Percentiles rank a stretch among this genome's conserved stretches.
These are phyloP conservation scores for Sicus ferrugineus DNA, from an alignment of 2,888 invertebrate species.

Conservation along the genomic window DNA sequence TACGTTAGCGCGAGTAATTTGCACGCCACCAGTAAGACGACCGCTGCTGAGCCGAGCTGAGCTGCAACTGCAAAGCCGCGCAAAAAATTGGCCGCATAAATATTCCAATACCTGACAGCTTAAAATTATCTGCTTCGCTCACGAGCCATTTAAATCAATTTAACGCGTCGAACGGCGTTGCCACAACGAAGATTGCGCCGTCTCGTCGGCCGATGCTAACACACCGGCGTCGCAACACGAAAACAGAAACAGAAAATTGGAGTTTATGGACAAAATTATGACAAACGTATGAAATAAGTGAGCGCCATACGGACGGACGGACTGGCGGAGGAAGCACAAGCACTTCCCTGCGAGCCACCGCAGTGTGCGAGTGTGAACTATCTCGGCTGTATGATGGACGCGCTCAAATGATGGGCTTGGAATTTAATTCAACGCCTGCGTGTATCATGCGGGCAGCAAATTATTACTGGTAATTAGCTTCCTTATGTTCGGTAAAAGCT, in stretches of 20 bases:
- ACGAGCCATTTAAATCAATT: slow-evolving; percentile 65
- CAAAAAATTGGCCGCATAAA: slow-evolving; percentile 60
- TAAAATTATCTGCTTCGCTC: slow-evolving; percentile 65
- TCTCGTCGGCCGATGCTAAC: slow-evolving; percentile 13
- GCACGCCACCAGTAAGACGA: slow-evolving; percentile 42
- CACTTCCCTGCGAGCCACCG: too few species aligned
- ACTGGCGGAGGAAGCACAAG: neutral
- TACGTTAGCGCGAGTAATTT: slow-evolving; percentile 51
- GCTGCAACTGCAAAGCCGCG: slow-evolving; percentile 51
- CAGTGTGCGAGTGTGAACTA: too few species aligned
- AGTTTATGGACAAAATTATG: slow-evolving; percentile 62
- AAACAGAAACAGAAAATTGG: slow-evolving; percentile 43
- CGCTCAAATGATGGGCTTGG: neutral
- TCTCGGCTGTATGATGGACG: neutral
- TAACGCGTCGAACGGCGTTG: slow-evolving; percentile 59
- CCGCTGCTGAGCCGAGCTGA: slow-evolving; percentile 32
- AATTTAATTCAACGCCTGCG: neutral
- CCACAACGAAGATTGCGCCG: slow-evolving; percentile 35
- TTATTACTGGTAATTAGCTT: neutral
- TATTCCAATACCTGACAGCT: slow-evolving; percentile 63
- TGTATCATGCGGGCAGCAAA: neutral
- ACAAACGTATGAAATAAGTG: slow-evolving; percentile 56
- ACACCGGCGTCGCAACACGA: neutral
- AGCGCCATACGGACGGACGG: slow-evolving; percentile 45
- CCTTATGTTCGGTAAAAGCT: neutral